Evolutionary conservation across 1,140 invertebrate species (phyloP).

Genomic region (Drosophila novamexicana): DNA sequence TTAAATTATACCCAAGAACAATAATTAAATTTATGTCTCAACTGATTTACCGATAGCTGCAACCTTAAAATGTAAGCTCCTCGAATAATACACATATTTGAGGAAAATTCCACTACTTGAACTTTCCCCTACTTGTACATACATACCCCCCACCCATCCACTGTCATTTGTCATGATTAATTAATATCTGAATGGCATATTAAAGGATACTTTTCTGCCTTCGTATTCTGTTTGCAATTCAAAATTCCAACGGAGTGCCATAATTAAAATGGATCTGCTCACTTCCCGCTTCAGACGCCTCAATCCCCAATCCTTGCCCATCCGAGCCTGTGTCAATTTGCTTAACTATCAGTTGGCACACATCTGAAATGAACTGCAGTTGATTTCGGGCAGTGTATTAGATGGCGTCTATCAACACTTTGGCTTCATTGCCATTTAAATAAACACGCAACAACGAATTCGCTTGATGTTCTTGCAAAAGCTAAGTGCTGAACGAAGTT

Average conservation of each 20-base stretch:
- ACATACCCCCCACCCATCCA: not conserved
- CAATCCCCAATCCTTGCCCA: not conserved
- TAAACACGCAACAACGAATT: slow-evolving; percentile 43
- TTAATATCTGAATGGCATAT: slow-evolving; percentile 28
- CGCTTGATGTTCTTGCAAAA: not conserved
- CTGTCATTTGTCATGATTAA: slow-evolving; percentile 15
- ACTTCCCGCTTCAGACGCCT: not conserved
- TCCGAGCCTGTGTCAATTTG: slow-evolving; percentile 5
- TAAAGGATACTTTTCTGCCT: slow-evolving; percentile 5
- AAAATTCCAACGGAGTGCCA: slow-evolving; percentile 16
- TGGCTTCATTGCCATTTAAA: slow-evolving; percentile 72
- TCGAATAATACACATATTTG: not conserved
- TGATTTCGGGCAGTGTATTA: slow-evolving; percentile 45
- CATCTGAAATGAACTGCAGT: not conserved
- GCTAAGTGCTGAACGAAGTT: slow-evolving; percentile 50
- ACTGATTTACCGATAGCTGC: no score
- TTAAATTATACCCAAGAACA: not conserved
- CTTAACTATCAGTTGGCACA: slow-evolving; percentile 7
- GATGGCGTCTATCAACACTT: slow-evolving; percentile 55
- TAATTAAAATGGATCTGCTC: slow-evolving; percentile 40
- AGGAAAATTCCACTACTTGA: not conserved
- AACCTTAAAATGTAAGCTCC: not conserved
- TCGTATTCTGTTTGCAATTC: slow-evolving; percentile 17
- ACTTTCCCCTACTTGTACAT: not conserved
- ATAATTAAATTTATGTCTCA: not conserved